These are phyloP conservation scores for Drosophila eugracilis DNA, from an alignment of 1,140 invertebrate species.

Conservation along the genomic window DNA sequence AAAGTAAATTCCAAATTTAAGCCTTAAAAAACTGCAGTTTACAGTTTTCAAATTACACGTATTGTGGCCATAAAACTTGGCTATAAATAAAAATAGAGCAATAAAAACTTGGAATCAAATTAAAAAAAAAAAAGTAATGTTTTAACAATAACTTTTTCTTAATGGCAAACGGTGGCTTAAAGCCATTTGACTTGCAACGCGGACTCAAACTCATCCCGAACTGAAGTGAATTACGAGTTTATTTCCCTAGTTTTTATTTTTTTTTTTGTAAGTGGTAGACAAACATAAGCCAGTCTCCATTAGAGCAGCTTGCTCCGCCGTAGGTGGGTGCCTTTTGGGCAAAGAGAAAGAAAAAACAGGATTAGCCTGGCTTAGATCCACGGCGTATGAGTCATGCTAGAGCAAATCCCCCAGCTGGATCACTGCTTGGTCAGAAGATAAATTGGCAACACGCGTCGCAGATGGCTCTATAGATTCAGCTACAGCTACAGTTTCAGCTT, in stretches of 20 bases:
- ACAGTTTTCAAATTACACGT: too few relatives aligned
- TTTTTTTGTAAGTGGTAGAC: slow-evolving; percentile 17
- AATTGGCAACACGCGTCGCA: slow-evolving; percentile 78
- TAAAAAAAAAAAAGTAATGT: too few relatives aligned
- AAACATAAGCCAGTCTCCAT: slow-evolving; percentile 24
- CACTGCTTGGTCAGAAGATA: slow-evolving; percentile 67
- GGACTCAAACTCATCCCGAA: neutral
- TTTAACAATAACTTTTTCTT: neutral
- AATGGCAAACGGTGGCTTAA: neutral
- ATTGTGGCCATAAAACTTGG: too few relatives aligned
- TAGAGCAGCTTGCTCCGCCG: slow-evolving; percentile 9
- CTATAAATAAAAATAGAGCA: too few relatives aligned
- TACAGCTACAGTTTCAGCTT: slow-evolving; percentile 23
- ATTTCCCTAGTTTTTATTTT: slow-evolving; percentile 2
- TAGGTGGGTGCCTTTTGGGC: neutral
- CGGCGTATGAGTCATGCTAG: slow-evolving; percentile 57
- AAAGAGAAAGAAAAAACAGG: slow-evolving; percentile 62
- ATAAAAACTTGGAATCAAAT: too few relatives aligned
- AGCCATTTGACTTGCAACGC: neutral
- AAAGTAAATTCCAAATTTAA: neutral
- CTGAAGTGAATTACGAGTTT: too few relatives aligned
- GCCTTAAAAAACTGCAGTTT: too few relatives aligned
- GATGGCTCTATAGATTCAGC: slow-evolving; percentile 40
- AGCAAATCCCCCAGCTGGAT: slow-evolving; percentile 56
- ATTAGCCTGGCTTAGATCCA: slow-evolving; percentile 49